Evolutionary conservation across 2,888 invertebrate species (phyloP).

Genomic region (Ophioninae sp.): DNA sequence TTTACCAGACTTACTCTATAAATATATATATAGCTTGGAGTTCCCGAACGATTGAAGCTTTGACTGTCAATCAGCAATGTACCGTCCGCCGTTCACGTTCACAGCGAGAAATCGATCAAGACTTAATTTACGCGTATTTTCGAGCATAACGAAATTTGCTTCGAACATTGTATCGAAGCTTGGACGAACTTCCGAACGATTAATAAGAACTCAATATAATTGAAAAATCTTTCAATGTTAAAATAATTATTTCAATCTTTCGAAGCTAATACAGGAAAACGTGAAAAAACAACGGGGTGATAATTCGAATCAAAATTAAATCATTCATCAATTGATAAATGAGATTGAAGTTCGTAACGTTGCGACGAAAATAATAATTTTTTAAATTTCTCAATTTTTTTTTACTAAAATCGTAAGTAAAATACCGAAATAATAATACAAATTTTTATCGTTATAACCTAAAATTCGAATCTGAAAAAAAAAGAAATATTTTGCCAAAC

Average conservation of each 20-base stretch:
- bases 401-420: too few relatives aligned
- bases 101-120: slow-evolving; percentile 29
- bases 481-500: too few relatives aligned
- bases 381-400: too few relatives aligned
- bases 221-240: too few relatives aligned
- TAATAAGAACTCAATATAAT: background rate
- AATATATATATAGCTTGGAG: background rate
- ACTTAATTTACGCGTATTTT: background rate
- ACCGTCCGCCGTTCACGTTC: background rate
- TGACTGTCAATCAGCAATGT: slow-evolving; percentile 34
- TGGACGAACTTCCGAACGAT: background rate
- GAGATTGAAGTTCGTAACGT: too few relatives aligned
- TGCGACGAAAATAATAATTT: too few relatives aligned
- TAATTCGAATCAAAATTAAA: background rate
- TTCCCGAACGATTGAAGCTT: slow-evolving; percentile 13
- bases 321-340: background rate
- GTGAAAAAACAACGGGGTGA: background rate
- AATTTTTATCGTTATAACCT: too few relatives aligned
- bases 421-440: too few relatives aligned
- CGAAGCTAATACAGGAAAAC: background rate
- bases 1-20: background rate
- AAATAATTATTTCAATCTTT: background rate
- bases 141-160: background rate
- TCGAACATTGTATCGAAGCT: background rate
- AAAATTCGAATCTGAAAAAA: too few relatives aligned